Base-by-base conservation (phyloP, 2,888 invertebrate genomes). In the Campoplex capitator region DNA sequence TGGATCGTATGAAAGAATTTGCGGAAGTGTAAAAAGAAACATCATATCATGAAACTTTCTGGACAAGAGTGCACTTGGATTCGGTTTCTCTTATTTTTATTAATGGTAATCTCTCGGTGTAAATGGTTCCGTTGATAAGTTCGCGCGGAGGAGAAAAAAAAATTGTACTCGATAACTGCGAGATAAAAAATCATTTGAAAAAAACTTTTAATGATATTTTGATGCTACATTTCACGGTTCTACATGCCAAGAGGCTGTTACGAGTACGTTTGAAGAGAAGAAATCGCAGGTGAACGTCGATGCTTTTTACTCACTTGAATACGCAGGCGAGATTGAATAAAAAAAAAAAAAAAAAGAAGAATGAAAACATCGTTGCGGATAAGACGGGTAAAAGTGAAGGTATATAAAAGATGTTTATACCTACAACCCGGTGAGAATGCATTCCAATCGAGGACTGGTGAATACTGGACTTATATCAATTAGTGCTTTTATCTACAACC, bases 321-420 rank as follows among this genome's bases (percentile, higher is more conserved):
- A 45, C 16, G 18, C 38, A 54, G 71, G 16, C 56, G 16, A 65
- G 35, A 85, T 77, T 28, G 28, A 48, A 42, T 70, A 70, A 23
- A 23, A 23, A 42, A 76, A 70, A 23, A 42, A 76, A 70, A 18
- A 75, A 45, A 74, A 62, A 16, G 28, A 23, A 32, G 68, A 67
- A 45, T 13, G 77, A 77, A 73, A 75, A 56, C 58, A 54, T 32
- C 42, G 28, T 51, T 45, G 32, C 13, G 68, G 67, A 32, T 3
- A 45, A 28, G 56, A 73, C 71, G 76, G 67, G 67, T 78, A 77
- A 78, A 85, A 85, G 85, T 85, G 85, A 85, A 82, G 77, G 81
- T 85, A 74, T 32, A 16, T 45, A 16, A 71, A 48, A 56, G 58
- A 38, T 67, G 23, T 73, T 71, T 67, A 51, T 56, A 68, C 35